These are phyloP conservation scores for Xiphophorus hellerii DNA, from an alignment of 2,113 vertebrate species.

Conservation along the genomic window DNA sequence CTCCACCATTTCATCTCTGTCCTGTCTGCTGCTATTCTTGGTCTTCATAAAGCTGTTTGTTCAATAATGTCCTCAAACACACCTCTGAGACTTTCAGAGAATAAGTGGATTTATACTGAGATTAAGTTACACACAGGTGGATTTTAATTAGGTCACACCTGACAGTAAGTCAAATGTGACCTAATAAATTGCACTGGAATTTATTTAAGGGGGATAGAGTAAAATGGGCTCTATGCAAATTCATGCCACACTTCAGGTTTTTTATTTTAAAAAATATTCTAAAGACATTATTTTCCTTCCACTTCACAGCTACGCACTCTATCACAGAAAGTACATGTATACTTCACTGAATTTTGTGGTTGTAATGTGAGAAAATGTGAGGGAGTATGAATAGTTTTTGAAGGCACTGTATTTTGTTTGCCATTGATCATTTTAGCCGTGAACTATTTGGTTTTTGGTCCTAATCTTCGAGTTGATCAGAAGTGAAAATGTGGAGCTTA, in stretches of 20 bases:
- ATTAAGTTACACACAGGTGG: too few relatives aligned
- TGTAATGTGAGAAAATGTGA: not conserved
- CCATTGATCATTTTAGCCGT: slow-evolving; percentile 33
- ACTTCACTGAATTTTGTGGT: not conserved
- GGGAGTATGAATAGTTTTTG: not conserved
- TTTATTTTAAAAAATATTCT: not conserved
- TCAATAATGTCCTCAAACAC: too few relatives aligned
- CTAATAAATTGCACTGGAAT: too few relatives aligned
- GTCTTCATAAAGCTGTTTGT: not conserved
- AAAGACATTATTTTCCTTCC: not conserved
- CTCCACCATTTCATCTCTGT: too few relatives aligned
- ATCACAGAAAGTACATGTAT: not conserved
- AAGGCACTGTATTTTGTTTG: slow-evolving; percentile 25
- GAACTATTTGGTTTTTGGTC: slow-evolving; percentile 47
- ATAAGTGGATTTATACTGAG: too few relatives aligned
- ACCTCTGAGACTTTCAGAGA: too few relatives aligned
- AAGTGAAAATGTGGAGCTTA: slow-evolving; percentile 26
- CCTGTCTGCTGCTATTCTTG: not conserved
- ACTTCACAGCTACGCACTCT: not conserved
- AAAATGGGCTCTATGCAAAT: not conserved
- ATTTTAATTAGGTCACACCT: too few relatives aligned
- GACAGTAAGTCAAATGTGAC: too few relatives aligned
- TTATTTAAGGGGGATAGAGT: not conserved
- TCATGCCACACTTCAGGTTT: not conserved
- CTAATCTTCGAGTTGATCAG: slow-evolving; percentile 36